phyloP scores from a whole-genome alignment of 2,888 invertebrate genomes.

The Drosophila sordidapex region DNA sequence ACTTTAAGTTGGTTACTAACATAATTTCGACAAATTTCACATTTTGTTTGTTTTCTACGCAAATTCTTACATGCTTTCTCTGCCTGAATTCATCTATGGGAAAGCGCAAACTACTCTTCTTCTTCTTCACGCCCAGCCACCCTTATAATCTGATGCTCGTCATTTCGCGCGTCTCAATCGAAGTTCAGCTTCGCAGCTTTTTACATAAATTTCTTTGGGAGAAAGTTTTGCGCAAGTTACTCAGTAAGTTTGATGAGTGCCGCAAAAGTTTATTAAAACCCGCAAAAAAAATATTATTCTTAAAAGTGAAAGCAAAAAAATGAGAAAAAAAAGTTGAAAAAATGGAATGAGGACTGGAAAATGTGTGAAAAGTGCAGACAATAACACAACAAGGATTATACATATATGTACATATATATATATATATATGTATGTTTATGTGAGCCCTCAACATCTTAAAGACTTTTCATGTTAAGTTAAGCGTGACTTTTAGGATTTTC shows the following conservation, averaged over 20 bases:
- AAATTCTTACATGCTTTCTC: constrained; percentile 42
- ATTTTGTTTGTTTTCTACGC: constrained; percentile 35
- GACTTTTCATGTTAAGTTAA: constrained; percentile 14
- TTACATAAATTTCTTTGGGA: constrained; percentile 69
- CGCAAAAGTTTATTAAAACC: constrained; percentile 72
- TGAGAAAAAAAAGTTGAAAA: background rate
- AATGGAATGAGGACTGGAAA: constrained; percentile 2
- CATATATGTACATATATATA: background rate
- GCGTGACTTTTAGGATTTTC: constrained; percentile 40
- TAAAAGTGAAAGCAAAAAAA: constrained; percentile 48
- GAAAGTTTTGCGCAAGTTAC: constrained; percentile 61
- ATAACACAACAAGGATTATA: constrained; percentile 36
- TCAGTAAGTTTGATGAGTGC: constrained; percentile 74
- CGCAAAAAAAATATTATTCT: constrained; percentile 73
- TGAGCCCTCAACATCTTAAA: constrained; percentile 11
- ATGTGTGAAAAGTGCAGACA: constrained; percentile 31
- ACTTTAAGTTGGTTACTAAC: constrained; percentile 13
- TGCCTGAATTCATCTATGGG: constrained; percentile 64
- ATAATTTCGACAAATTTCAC: constrained; percentile 15
- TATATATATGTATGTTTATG: background rate
- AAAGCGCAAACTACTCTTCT: constrained; percentile 49
- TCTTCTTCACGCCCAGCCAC: background rate
- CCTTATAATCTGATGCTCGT: constrained; percentile 30
- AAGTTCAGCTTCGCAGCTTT: constrained; percentile 58
- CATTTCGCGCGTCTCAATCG: constrained; percentile 58